phyloP scores from a whole-genome alignment of 2,113 vertebrate genomes.

The Mastomys natalensis region DNA sequence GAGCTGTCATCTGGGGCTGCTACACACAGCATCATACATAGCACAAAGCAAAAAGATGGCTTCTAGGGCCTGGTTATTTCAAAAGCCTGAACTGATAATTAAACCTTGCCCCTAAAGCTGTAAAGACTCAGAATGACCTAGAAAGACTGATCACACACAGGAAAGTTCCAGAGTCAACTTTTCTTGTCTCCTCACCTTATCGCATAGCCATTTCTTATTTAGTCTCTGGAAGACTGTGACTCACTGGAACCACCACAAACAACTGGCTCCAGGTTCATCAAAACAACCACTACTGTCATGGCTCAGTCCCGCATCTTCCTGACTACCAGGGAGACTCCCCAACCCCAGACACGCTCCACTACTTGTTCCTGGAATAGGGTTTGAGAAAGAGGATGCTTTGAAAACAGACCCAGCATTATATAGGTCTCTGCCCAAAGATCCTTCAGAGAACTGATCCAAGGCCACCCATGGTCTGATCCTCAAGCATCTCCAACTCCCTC shows the following conservation, averaged over 20 bases:
- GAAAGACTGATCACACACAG: background rate
- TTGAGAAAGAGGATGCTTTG: background rate
- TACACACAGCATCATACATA: background rate
- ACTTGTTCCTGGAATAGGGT: background rate
- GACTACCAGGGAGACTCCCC: background rate
- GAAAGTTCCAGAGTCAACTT: background rate
- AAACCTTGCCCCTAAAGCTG: background rate
- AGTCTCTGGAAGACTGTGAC: background rate
- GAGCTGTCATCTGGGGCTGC: background rate
- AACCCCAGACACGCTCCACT: background rate
- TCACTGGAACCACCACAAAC: background rate
- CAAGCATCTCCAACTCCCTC: background rate
- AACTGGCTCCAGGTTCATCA: background rate
- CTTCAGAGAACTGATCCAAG: background rate
- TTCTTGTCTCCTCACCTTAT: background rate
- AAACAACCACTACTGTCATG: background rate
- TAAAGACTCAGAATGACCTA: conserved; percentile 25
- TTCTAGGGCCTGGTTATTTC: conserved; percentile 2
- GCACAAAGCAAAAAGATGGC: background rate
- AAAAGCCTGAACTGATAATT: conserved; percentile 2
- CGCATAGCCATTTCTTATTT: background rate
- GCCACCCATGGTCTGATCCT: background rate
- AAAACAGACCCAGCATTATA: background rate
- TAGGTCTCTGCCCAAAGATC: conserved; percentile 10
- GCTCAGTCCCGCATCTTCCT: background rate